A percentile compares a stretch with the other conserved stretches of the same genome.
Conservation (phyloP, 2,113 vertebrate species). For the Falco punctatus region DNA sequence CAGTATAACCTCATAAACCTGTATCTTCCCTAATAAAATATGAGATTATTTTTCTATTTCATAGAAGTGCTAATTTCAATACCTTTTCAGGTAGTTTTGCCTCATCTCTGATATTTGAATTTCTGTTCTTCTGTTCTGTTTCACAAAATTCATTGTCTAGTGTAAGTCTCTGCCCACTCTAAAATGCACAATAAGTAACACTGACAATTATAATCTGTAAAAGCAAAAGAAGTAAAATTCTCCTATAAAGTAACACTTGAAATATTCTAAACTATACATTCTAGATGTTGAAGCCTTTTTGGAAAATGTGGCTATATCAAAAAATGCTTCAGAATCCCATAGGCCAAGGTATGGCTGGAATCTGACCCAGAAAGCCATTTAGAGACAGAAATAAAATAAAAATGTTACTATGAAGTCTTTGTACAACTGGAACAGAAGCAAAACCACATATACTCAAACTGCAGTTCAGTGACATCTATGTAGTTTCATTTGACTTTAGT, state of each 20-base stretch:
- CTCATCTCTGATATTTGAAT: constrained; percentile 4
- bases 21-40: not conserved
- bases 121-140: not conserved
- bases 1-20: not conserved
- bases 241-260: not conserved
- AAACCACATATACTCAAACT: not conserved
- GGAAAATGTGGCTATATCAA: not conserved
- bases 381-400: not conserved
- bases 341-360: not conserved
- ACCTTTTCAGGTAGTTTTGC: constrained; percentile 55
- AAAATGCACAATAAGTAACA: not conserved
- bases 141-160: not conserved
- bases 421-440: not conserved
- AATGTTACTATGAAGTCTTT: not conserved
- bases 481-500: not conserved
- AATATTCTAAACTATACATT: not conserved
- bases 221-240: not conserved
- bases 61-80: not conserved
- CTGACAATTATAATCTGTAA: not conserved
- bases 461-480: not conserved
- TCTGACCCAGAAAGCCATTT: not conserved
- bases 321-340: not conserved
- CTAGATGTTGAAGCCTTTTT: not conserved
- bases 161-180: not conserved
- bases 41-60: not conserved